phyloP scores from a whole-genome alignment of 2,888 invertebrate genomes.

The Apodemia hepburni region DNA sequence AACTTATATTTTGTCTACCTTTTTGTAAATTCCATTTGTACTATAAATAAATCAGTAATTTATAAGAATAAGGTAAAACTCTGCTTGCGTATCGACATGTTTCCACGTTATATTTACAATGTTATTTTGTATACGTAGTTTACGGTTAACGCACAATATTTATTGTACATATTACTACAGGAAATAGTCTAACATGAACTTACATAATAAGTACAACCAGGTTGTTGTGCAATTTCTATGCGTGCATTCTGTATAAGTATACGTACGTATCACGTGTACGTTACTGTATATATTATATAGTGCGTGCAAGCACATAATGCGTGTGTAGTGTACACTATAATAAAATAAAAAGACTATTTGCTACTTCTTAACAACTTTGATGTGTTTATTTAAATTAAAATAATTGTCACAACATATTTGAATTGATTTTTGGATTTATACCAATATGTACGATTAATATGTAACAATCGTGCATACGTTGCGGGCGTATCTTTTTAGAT shows the following conservation, averaged over 20 bases:
- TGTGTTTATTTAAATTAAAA: too few relatives aligned
- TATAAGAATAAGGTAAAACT: constrained; percentile 8
- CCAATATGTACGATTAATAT: too few relatives aligned
- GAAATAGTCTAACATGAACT: background rate
- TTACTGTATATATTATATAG: too few relatives aligned
- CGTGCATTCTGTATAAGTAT: background rate
- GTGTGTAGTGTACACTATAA: too few relatives aligned
- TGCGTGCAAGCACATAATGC: too few relatives aligned
- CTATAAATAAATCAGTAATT: background rate
- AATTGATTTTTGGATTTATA: too few relatives aligned
- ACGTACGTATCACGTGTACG: too few relatives aligned
- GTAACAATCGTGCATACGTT: too few relatives aligned
- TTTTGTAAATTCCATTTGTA: background rate
- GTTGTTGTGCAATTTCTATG: background rate
- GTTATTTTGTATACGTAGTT: background rate
- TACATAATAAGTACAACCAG: background rate
- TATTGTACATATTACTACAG: background rate
- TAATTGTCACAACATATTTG: too few relatives aligned
- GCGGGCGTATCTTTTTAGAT: too few relatives aligned
- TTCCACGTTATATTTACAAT: background rate
- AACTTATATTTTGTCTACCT: background rate
- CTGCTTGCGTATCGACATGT: background rate
- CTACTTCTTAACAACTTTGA: too few relatives aligned
- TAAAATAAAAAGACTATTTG: too few relatives aligned
- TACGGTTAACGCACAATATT: background rate